phyloP scores from a whole-genome alignment of 2,888 invertebrate species.

The Salticus scenicus region DNA sequence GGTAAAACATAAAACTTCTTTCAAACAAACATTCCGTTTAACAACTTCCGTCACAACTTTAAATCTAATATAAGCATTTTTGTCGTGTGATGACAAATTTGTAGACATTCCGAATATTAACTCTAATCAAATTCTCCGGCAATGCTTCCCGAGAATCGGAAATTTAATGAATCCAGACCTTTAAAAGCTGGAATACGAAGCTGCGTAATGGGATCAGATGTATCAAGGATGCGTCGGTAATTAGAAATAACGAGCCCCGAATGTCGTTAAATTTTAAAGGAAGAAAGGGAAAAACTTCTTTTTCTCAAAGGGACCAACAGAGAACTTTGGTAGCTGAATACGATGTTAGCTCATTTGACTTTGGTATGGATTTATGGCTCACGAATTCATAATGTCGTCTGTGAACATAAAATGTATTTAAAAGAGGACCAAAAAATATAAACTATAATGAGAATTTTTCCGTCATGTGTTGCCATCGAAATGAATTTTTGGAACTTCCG shows the following conservation, averaged over 20 bases:
- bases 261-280: not conserved
- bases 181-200: not conserved
- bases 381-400: not conserved
- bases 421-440: not conserved
- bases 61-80: no score
- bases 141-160: not conserved
- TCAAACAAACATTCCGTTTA: no score
- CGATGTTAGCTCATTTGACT: not conserved
- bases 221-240: slow-evolving; percentile 59
- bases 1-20: no score
- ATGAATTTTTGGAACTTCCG: no score
- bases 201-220: slow-evolving; percentile 44
- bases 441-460: no score
- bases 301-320: not conserved
- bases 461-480: no score
- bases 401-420: not conserved
- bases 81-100: no score
- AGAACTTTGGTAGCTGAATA: not conserved
- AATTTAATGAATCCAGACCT: not conserved
- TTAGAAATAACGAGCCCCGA: slow-evolving; percentile 23
- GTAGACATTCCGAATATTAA: no score
- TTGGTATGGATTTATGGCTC: not conserved
- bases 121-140: not conserved
- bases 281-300: not conserved
- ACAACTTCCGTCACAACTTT: no score